Conservation (phyloP, 2,888 invertebrate genomes). For the Volucella inanis region DNA sequence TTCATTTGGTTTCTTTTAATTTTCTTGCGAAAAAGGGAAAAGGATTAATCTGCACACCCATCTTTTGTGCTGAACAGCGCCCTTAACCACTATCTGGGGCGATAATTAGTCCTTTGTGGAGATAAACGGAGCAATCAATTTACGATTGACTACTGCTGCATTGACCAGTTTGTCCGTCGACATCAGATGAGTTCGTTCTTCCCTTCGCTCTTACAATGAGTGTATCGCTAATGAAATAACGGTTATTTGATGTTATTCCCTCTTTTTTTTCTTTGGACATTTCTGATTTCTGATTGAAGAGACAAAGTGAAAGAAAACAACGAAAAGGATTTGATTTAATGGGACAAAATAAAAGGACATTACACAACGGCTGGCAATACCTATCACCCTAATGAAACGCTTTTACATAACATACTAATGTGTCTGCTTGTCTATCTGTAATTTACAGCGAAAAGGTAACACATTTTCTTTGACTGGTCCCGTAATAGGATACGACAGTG, state of each 20-base stretch:
- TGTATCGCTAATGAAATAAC: slow-evolving; percentile 43
- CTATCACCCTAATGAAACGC: slow-evolving; percentile 54
- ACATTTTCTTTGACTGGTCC: slow-evolving; percentile 13
- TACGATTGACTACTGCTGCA: slow-evolving; percentile 23
- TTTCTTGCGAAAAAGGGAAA: not conserved
- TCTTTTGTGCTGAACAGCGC: slow-evolving; percentile 50
- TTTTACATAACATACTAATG: slow-evolving; percentile 53
- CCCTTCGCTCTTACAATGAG: not conserved
- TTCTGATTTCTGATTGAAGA: slow-evolving; percentile 53
- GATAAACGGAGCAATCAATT: slow-evolving; percentile 62
- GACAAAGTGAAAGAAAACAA: slow-evolving; percentile 15
- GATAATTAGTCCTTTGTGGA: slow-evolving; percentile 71
- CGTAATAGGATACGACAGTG: slow-evolving; percentile 59
- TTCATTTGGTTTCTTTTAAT: too few species aligned
- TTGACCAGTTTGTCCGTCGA: slow-evolving; percentile 22
- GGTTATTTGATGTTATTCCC: slow-evolving; percentile 63
- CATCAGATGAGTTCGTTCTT: slow-evolving; percentile 5
- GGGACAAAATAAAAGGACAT: slow-evolving; percentile 48
- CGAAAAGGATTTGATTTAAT: slow-evolving; percentile 48
- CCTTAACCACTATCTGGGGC: slow-evolving; percentile 64
- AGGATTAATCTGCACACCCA: slow-evolving; percentile 49
- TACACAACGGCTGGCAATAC: slow-evolving; percentile 27
- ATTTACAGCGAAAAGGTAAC: not conserved
- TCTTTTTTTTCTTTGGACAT: slow-evolving; percentile 11
- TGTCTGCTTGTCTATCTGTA: not conserved